Base-by-base conservation (phyloP, 2,888 invertebrate genomes). In the Chouioia cunea region DNA sequence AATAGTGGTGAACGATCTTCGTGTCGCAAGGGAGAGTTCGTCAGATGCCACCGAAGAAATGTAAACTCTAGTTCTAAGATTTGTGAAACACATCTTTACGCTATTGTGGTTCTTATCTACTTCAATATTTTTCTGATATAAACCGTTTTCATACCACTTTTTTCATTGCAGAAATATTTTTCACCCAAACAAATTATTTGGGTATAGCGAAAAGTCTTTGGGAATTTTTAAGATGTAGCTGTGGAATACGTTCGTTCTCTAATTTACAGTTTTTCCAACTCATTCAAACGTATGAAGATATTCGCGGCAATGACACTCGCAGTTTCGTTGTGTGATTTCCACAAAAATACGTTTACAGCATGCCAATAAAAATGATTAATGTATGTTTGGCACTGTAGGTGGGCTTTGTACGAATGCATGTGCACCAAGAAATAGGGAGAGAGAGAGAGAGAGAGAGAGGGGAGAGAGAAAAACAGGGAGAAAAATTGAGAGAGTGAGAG, bases 301-400 rank as follows among this genome's bases (percentile, higher is more conserved):
- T 67, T 54, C 48, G 59, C 10, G 54, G 59, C 53, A 18, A 53
- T 48, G 52, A 22, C 36, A 60, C 20, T 20, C 16, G 23, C 44
- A 43, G 48, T 65, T 52, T 58, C 44, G 27, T 36, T 23, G n/a
- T 27, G 18, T 14, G 22, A 56, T 52, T 58, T 52, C 27, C 36
- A 46, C 2, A 22, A 58, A 65, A 63, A 65, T 59, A 53, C 18
- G 54, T 56, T 48, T 14, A 20, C 44, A 27, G 36, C 6, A 27
- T 6, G 4, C 53, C 36, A 46, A 6, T 2, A 10, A 20, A 20
- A 23, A 20, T 66, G 70, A 71, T 71, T 71, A 57, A 66, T 71
- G 65, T 50, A 15, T 12, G 62, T 69, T 66, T 66, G 57, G 70
- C 65, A 52, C 65, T n/a, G 46, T 71, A 65, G 65, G 65, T 62